phyloP scores from a whole-genome alignment of 1,140 invertebrate species.

The Lasioglossum baleicum region DNA sequence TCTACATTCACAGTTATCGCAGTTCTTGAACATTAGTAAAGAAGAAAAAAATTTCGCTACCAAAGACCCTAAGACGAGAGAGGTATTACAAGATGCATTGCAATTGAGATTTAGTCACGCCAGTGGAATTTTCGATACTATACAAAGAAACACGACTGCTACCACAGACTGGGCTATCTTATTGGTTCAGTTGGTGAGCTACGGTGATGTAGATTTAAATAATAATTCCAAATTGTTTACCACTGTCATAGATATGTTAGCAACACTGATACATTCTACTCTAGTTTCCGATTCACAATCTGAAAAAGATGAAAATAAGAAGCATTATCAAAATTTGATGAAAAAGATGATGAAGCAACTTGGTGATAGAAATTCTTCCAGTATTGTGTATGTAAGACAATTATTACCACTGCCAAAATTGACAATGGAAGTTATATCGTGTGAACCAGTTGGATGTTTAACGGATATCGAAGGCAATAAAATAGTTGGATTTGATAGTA shows the following conservation, averaged over 20 bases:
- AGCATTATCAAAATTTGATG: slow-evolving; percentile 95
- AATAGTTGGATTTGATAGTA: slow-evolving; percentile 94
- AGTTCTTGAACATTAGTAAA: slow-evolving; percentile 88
- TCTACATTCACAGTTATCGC: slow-evolving; percentile 93
- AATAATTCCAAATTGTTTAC: slow-evolving; percentile 96
- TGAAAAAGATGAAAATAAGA: slow-evolving; percentile 93
- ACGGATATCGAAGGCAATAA: slow-evolving; percentile 98
- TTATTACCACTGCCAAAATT: slow-evolving; percentile 93
- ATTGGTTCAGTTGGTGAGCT: slow-evolving; percentile 93
- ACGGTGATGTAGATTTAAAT: slow-evolving; percentile 94
- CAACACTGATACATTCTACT: slow-evolving; percentile 96
- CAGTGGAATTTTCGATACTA: no score
- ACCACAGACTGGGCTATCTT: slow-evolving; percentile 96
- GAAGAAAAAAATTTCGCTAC: slow-evolving; percentile 81
- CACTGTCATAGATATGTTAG: slow-evolving; percentile 97
- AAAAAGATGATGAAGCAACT: slow-evolving; percentile 98
- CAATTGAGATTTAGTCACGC: no score
- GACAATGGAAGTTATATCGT: slow-evolving; percentile 92
- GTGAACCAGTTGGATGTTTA: slow-evolving; percentile 93
- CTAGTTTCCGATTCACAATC: slow-evolving; percentile 88
- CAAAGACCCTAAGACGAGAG: slow-evolving; percentile 80
- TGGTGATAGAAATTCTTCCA: slow-evolving; percentile 91
- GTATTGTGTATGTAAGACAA: slow-evolving; percentile 92
- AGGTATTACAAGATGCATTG: no score
- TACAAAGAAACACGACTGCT: no score